These are phyloP conservation scores for Fratercula arctica DNA, from an alignment of 2,797 vertebrate genomes.

Conservation along the genomic window DNA sequence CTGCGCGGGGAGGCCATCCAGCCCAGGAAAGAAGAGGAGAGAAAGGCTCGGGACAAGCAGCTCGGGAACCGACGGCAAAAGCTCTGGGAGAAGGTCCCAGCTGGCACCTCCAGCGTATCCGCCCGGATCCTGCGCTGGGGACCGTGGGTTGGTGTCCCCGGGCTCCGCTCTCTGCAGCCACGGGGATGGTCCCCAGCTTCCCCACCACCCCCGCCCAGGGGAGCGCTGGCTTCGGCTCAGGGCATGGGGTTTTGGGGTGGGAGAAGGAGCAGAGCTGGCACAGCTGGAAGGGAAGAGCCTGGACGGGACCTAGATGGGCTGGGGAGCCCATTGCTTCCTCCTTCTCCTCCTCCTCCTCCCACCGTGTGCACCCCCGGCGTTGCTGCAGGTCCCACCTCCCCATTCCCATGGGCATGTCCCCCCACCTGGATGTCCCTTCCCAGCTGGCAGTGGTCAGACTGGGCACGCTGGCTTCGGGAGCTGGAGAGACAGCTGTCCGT, in stretches of 20 bases:
- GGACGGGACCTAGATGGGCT: background rate
- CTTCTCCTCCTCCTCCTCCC: background rate
- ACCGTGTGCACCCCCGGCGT: background rate
- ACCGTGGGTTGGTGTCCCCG: accelerated
- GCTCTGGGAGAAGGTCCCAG: background rate
- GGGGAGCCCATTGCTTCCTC: background rate
- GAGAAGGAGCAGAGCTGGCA: background rate
- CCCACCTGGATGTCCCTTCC: background rate
- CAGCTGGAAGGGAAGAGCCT: background rate
- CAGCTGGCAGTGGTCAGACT: background rate
- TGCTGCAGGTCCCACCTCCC: background rate
- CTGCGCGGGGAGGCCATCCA: accelerated
- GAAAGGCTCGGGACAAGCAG: background rate
- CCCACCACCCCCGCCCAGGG: background rate
- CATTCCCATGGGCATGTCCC: accelerated
- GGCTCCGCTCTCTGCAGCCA: background rate
- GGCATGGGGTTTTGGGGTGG: accelerated
- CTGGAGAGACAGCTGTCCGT: background rate
- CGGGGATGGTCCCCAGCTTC: background rate
- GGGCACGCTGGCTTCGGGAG: accelerated
- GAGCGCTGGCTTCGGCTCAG: background rate
- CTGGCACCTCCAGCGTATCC: background rate
- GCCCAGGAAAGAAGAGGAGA: background rate
- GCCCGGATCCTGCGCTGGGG: accelerated
- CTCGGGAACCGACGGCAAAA: accelerated